phyloP scores from a whole-genome alignment of 2,113 vertebrate species.

The Canis aureus region DNA sequence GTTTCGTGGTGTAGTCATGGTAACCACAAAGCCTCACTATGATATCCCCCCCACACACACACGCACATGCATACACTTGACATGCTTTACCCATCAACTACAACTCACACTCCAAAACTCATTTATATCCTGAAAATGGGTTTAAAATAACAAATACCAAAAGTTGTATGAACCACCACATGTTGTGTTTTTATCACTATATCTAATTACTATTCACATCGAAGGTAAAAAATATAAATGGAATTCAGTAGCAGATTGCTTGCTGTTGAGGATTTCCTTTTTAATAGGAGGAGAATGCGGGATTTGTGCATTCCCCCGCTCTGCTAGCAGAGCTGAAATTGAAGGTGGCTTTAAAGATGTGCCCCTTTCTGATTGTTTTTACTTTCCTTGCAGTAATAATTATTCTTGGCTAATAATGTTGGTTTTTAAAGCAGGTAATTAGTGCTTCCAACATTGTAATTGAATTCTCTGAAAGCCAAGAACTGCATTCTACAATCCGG shows the following conservation, averaged over 20 bases:
- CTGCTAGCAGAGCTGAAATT: conserved; percentile 73
- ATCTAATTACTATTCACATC: conserved; percentile 79
- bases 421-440: conserved; percentile 75
- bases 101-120: conserved; percentile 63
- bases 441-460: conserved; percentile 72
- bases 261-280: conserved; percentile 57
- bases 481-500: conserved; percentile 13
- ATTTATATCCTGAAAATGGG: conserved; percentile 26
- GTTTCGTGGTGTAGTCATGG: conserved; percentile 43
- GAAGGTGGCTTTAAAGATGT: conserved; percentile 79
- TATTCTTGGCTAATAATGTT: conserved; percentile 79
- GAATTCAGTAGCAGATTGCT: conserved; percentile 75
- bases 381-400: conserved; percentile 80
- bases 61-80: neutral
- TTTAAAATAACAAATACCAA: conserved; percentile 65
- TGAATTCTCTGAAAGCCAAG: conserved; percentile 76
- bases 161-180: conserved; percentile 59
- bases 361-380: conserved; percentile 69
- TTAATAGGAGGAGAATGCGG: conserved; percentile 58
- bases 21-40: conserved; percentile 12
- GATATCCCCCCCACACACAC: neutral
- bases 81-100: conserved; percentile 43
- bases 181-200: conserved; percentile 73
- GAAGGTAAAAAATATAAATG: conserved; percentile 81
- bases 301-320: neutral